A percentile compares a stretch with the other conserved stretches of the same genome.
phyloP scores from a whole-genome alignment of 2,113 vertebrate species.

The Eolophus roseicapilla region DNA sequence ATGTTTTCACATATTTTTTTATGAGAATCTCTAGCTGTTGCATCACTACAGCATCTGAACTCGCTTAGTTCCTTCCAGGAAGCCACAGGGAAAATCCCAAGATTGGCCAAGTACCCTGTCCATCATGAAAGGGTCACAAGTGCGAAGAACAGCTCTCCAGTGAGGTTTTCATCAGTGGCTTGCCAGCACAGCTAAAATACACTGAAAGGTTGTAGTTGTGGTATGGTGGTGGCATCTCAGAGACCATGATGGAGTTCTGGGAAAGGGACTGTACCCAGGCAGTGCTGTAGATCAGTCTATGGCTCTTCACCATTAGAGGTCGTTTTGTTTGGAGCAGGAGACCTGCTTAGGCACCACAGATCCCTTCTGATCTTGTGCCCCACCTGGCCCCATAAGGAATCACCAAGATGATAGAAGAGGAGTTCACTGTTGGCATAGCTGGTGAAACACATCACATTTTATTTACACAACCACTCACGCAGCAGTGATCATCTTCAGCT shows the following conservation, averaged over 20 bases:
- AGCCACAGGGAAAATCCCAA: background rate
- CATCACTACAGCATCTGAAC: background rate
- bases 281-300: background rate
- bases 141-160: background rate
- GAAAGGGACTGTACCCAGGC: background rate
- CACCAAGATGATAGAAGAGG: background rate
- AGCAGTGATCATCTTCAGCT: background rate
- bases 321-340: background rate
- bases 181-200: background rate
- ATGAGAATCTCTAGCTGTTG: background rate
- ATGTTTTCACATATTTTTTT: background rate
- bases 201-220: background rate
- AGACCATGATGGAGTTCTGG: background rate
- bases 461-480: background rate
- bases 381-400: background rate
- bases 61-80: background rate
- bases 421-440: background rate
- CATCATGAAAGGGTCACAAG: background rate
- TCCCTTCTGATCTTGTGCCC: background rate
- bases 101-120: background rate
- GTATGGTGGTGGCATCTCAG: background rate
- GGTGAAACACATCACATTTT: background rate
- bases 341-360: background rate
- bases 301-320: background rate
- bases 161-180: background rate